Base-by-base conservation (phyloP, 2,888 invertebrate species). In the Drosophila pegasa region DNA sequence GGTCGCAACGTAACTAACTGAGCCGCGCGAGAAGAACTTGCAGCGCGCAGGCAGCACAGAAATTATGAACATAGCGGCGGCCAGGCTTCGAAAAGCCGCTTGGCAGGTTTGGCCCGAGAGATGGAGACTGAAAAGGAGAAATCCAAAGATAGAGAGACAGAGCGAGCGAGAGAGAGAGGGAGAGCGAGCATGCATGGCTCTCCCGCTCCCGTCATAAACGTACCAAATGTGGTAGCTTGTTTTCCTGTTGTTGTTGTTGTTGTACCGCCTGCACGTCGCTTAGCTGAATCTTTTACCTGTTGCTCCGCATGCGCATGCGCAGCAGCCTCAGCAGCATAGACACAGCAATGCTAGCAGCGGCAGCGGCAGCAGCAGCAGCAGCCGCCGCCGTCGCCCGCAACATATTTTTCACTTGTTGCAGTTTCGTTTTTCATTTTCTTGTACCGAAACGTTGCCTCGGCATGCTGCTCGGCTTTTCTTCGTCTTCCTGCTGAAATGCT, bases 1-100 rank as follows among this genome's bases (percentile, higher is more conserved):
- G 92, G 91, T 91, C 91, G 88, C 86, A 89, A 87, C 82, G 85
- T 90, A 92, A 92, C 92, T 92, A 89, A 91, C 92, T 92, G 89
- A 64, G 60, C 62, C 59, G 61, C 50, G 43, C 50, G 48, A 63
- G 71, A 37, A 64, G 60, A 67, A 74, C 74, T 77, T 69, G 59
- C 68, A 66, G 62, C 35, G 35, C 52, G 41, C 52, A 57, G 41
- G 41, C 64, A 51, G 31, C 40, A 35, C 54, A 69, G 73, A 78
- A 80, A 82, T 88, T 85, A 86, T 78, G 78, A 78, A 59, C 82
- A 81, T 58, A 70, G 78, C 81, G 58, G 57, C 50, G 64, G 66
- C 51, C 68, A 59, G 70, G 64, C 83, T 78, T 71, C 83, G 72
- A 83, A 89, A 89, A 89, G 90, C 71, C 57, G 91, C 85, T 84